Conservation (phyloP, 1,140 invertebrate genomes). For the Orius laevigatus region DNA sequence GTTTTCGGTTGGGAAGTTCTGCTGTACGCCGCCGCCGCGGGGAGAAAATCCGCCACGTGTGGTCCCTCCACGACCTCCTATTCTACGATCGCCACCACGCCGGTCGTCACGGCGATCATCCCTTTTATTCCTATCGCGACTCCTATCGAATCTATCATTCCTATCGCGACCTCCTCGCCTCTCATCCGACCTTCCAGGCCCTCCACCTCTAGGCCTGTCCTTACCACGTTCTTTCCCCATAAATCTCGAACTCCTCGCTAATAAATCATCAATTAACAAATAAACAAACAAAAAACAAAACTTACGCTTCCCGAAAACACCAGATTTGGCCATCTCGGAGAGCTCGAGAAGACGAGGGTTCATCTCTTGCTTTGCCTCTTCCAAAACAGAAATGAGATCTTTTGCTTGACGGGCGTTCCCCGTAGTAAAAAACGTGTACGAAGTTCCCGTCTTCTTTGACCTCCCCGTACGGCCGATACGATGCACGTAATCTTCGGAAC, state of each 20-base stretch:
- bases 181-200: background rate
- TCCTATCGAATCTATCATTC: background rate
- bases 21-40: too few relatives aligned
- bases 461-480: conserved; percentile 92
- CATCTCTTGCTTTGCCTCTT: conserved; percentile 84
- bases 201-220: background rate
- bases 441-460: conserved; percentile 83
- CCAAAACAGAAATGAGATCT: conserved; percentile 73
- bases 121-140: background rate
- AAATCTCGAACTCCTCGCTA: conserved; percentile 12
- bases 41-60: too few relatives aligned
- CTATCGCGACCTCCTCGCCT: background rate
- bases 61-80: background rate
- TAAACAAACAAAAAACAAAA: background rate
- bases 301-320: conserved; percentile 17
- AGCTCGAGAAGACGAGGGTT: conserved; percentile 51
- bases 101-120: too few relatives aligned
- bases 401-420: conserved; percentile 78
- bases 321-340: conserved; percentile 25
- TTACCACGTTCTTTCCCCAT: conserved; percentile 5
- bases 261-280: background rate
- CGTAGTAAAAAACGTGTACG: conserved; percentile 93
- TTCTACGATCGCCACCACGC: background rate
- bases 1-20: too few relatives aligned
- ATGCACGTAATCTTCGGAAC: conserved; percentile 97